These are phyloP conservation scores for Eidolon helvum DNA, from an alignment of 2,113 vertebrate species.

Conservation along the genomic window DNA sequence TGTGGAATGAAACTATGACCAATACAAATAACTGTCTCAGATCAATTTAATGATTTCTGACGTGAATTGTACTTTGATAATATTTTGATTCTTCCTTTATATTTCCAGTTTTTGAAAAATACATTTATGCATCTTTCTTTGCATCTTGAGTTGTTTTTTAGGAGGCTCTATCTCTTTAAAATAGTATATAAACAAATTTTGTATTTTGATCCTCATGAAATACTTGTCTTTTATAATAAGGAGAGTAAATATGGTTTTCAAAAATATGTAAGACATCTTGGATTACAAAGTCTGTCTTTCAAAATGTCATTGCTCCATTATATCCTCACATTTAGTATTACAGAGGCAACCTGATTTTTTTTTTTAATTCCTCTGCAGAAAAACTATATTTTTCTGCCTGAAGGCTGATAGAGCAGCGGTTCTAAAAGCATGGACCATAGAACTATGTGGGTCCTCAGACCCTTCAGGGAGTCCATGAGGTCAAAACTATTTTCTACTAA, in stretches of 20 bases:
- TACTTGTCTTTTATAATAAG: not conserved
- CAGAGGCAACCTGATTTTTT: not conserved
- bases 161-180: not conserved
- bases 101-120: conserved; percentile 18
- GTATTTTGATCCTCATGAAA: not conserved
- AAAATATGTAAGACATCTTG: not conserved
- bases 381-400: not conserved
- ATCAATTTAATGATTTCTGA: conserved; percentile 17
- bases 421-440: not conserved
- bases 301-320: not conserved
- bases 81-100: conserved; percentile 47
- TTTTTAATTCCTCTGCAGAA: not conserved
- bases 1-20: not conserved
- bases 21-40: not conserved
- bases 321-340: not conserved
- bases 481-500: conserved; percentile 5
- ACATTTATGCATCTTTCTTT: not conserved
- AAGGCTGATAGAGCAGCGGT: not conserved
- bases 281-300: not conserved
- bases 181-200: not conserved
- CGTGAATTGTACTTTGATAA: not conserved
- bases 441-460: not conserved
- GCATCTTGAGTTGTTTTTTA: conserved; percentile 20
- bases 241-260: not conserved
- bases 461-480: not conserved